These are phyloP conservation scores for Plagiodera versicolora DNA, from an alignment of 2,888 invertebrate species.

Conservation along the genomic window DNA sequence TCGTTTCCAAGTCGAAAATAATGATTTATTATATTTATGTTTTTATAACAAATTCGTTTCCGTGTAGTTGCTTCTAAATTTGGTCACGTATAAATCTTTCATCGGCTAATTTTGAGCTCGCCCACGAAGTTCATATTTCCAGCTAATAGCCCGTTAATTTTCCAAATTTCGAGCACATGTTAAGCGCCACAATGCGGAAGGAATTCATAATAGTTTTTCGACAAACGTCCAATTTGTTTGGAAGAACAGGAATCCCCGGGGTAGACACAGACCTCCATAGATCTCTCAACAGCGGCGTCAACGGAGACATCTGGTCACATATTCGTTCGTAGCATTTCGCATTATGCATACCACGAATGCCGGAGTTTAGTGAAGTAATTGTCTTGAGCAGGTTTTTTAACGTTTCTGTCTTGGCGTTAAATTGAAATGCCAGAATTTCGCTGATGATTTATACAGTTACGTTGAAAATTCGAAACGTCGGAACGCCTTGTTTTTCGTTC, in stretches of 20 bases:
- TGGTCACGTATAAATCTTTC: slow-evolving; percentile 3
- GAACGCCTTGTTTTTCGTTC: no score
- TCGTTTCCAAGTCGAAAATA: no score
- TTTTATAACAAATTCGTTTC: no score
- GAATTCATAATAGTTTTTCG: slow-evolving; percentile 12
- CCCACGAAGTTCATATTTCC: slow-evolving; percentile 3
- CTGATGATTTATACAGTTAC: no score
- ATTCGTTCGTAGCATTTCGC: slow-evolving; percentile 4
- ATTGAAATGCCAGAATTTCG: neutral
- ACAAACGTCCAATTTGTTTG: slow-evolving; percentile 10
- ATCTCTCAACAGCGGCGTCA: slow-evolving; percentile 17
- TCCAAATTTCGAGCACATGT: slow-evolving; percentile 27
- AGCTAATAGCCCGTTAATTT: slow-evolving; percentile 23
- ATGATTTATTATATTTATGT: no score
- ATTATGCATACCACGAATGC: slow-evolving; percentile 8
- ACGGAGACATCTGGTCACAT: slow-evolving; percentile 17
- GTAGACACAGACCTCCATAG: slow-evolving; percentile 13
- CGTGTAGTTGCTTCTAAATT: no score
- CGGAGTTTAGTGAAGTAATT: slow-evolving; percentile 3
- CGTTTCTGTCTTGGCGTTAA: neutral
- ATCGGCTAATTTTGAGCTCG: slow-evolving; percentile 3
- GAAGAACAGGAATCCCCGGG: neutral
- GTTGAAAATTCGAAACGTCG: no score
- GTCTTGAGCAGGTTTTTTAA: neutral
- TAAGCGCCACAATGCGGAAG: slow-evolving; percentile 24